phyloP scores from a whole-genome alignment of 2,113 vertebrate species.

The Chionodraco myersi region DNA sequence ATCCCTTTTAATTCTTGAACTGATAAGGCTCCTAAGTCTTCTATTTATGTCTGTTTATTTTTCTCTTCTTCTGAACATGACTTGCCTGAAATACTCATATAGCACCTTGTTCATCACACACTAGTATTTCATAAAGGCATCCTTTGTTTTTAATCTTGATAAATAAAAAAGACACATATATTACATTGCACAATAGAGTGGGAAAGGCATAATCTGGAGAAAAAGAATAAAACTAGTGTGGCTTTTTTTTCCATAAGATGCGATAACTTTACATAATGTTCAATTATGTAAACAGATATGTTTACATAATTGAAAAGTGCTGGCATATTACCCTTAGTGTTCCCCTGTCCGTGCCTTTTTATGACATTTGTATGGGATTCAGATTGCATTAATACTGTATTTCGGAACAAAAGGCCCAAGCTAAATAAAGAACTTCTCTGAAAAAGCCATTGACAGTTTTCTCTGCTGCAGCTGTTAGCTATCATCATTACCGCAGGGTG shows the following conservation, averaged over 20 bases:
- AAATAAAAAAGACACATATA: background rate
- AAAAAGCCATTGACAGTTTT: slow-evolving; percentile 39
- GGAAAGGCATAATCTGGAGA: background rate
- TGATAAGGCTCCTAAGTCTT: slow-evolving; percentile 15
- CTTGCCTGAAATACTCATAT: background rate
- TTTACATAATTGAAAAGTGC: background rate
- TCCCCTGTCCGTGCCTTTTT: background rate
- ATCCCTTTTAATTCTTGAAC: slow-evolving; percentile 19
- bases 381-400: slow-evolving; percentile 29
- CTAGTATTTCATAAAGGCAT: background rate
- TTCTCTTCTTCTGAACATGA: slow-evolving; percentile 7
- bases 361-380: slow-evolving; percentile 4
- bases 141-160: background rate
- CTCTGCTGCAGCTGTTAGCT: slow-evolving; percentile 35
- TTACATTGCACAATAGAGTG: background rate
- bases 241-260: background rate
- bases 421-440: slow-evolving; percentile 47
- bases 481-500: slow-evolving; percentile 47
- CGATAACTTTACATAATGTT: background rate
- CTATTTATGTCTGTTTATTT: background rate
- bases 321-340: background rate
- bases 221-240: slow-evolving; percentile 1
- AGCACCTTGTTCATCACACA: slow-evolving; percentile 6
- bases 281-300: slow-evolving; percentile 1
- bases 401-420: slow-evolving; percentile 21